Base-by-base conservation (phyloP, 2,797 vertebrate genomes). In the Notolepis coatsorum region DNA sequence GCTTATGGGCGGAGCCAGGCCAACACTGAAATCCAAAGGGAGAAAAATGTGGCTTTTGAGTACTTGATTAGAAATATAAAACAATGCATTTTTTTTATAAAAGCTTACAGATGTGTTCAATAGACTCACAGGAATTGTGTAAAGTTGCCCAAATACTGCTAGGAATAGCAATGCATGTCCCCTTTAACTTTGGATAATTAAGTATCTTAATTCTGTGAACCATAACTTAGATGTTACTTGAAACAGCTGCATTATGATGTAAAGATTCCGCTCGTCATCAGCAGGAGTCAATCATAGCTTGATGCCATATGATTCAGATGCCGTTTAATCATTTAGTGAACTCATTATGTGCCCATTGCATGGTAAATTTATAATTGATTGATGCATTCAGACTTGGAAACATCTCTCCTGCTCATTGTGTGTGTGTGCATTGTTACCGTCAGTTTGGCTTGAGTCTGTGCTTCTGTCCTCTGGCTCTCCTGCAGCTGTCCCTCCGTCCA, bases 401-500 rank as follows among this genome's bases (percentile, higher is more conserved):
- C 18, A 23, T 58, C 48, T 20, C 3, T 2, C 9, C 6, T 13
- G 28, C 53, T 31, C 7, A 8, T 39, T 18, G 3, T 10, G 15
- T 21, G 5, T 18, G 33, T 48, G 24, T 46, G 37, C 8, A 21
- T 38, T 27, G 7, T 62, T 91, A 94, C 93, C 88, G 33, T 90
- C 25, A 94, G 84, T 71, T 90, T 92, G 57, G 76, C 73, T 74
- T 92, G 91, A 30, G 85, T 88, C 64, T 91, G 89, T 1, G 79
- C 53, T 61, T 91, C 89, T 65, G 70, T 90, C 71, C 89, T 93
- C 73, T 92, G 89, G 66, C 86, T 88, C 23, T 90, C 90, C 59
- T 84, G 81, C 46, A 94, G 80, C 65, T 94, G 90, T 25, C 63
- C 84, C 50, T 94, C 90, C 0, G 84, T 91, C 87, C 86, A 93